A percentile compares a stretch with the other conserved stretches of the same genome.
These are phyloP conservation scores for Lochmaea capreae DNA, from an alignment of 2,888 invertebrate genomes.

Conservation along the genomic window DNA sequence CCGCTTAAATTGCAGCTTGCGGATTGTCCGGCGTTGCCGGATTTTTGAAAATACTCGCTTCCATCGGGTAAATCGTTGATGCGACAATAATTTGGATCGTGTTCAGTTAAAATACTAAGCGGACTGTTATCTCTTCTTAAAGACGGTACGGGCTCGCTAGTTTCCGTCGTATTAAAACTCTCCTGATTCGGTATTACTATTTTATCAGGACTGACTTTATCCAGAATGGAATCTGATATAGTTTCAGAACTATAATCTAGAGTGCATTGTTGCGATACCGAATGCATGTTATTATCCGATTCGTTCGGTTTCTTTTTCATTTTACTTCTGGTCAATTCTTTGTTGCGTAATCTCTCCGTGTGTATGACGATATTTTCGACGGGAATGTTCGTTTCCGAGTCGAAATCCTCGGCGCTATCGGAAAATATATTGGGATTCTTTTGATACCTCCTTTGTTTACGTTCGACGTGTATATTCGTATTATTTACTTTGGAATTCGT, in stretches of 20 bases:
- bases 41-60: constrained; percentile 25
- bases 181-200: constrained; percentile 62
- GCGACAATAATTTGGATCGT: constrained; percentile 42
- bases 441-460: constrained; percentile 71
- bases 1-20: constrained; percentile 52
- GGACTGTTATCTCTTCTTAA: constrained; percentile 52
- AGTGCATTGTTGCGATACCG: constrained; percentile 79
- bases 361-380: constrained; percentile 59
- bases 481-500: constrained; percentile 84
- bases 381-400: constrained; percentile 57
- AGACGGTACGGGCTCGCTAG: constrained; percentile 38
- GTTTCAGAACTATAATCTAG: constrained; percentile 73
- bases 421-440: constrained; percentile 76
- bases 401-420: constrained; percentile 73
- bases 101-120: constrained; percentile 43
- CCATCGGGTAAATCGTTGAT: constrained; percentile 43
- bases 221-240: constrained; percentile 62
- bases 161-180: constrained; percentile 36
- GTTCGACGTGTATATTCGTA: constrained; percentile 81
- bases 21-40: constrained; percentile 30
- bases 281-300: constrained; percentile 67
- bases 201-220: constrained; percentile 53
- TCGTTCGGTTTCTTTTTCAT: constrained; percentile 32
- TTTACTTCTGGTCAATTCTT: constrained; percentile 53
- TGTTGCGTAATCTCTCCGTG: constrained; percentile 56